Conservation (phyloP, 2,113 vertebrate genomes). For the Columbina picui region DNA sequence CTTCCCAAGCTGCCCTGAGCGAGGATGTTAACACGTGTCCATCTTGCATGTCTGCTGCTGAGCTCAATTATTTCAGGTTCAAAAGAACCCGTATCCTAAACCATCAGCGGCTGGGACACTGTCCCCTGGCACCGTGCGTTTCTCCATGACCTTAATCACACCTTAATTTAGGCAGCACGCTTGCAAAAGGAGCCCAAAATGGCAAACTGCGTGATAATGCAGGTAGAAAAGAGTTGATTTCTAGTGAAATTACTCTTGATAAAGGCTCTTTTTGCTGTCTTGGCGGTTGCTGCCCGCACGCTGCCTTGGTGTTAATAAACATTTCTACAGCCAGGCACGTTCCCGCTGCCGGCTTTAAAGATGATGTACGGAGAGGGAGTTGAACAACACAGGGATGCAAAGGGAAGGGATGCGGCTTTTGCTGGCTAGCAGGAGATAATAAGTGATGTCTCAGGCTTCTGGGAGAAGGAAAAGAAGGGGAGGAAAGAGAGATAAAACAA, state of each 20-base stretch:
- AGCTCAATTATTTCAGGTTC: background rate
- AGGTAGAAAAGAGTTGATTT: no score
- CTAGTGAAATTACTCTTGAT: background rate
- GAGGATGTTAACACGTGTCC: background rate
- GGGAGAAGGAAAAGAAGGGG: background rate
- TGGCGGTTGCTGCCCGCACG: rapidly evolving
- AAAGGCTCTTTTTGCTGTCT: background rate
- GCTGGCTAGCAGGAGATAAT: background rate
- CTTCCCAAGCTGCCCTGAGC: rapidly evolving
- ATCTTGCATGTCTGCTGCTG: background rate
- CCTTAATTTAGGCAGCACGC: rapidly evolving
- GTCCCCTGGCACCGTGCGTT: rapidly evolving
- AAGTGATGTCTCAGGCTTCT: background rate
- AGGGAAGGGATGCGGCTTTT: background rate
- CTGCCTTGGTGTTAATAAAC: background rate
- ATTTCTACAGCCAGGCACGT: rapidly evolving
- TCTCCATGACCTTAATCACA: background rate
- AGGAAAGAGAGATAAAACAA: background rate
- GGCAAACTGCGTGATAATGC: background rate
- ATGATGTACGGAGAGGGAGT: background rate
- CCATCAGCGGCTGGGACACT: rapidly evolving
- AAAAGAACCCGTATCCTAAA: background rate
- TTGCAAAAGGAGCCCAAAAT: background rate
- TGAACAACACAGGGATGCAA: background rate
- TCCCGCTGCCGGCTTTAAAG: background rate